Evolutionary conservation across 2,113 vertebrate species (phyloP), one percentile per base, ranked within the genome.

Genomic region (Candoia aspera): DNA sequence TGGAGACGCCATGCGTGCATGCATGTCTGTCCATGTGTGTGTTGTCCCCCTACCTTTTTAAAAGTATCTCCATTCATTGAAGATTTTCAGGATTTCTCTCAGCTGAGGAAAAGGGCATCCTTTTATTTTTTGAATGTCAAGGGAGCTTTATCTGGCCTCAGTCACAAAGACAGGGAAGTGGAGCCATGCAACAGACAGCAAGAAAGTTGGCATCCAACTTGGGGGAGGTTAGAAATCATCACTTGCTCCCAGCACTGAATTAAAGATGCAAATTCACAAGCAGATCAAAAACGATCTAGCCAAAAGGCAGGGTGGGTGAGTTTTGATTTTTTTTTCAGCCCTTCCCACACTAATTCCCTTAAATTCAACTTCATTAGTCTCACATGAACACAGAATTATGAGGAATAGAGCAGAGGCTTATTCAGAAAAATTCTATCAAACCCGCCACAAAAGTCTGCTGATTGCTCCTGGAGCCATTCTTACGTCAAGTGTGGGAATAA

Each of bases 241-340:
- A 54, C 95, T 96, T 95, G 95, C 96, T 97, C 60, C 89, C 91
- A 95, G 97, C 96, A 53, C 96, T 96, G 96, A 96, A 97, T 96
- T 96, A 96, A 97, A 95, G 89, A 97, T 97, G 96, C n/a, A 97
- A 96, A 97, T 97, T 91, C 95, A 94, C 94, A 93, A 96, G 91
- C 1, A 84, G 93, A 93, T 95, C 94, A 86, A 94, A 93, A 46
- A 62, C 6, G 4, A 64, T 57, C 15, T 15, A 2, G 15, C 55
- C 26, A 62, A 62, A 62, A 29, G 24, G 9, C 23, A 6, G 24
- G 11, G 4, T 68, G n/a, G 64, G 12, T 33, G 29, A 68, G 13
- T 33, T 15, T 15, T 68, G 12, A 68, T 68, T 0, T 15, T 33
- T 15, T n/a, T 68, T 68, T 6, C 15, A n/a, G 29, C 29, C 12